Conservation (phyloP, 2,888 invertebrate genomes). For the Acrobasis consociella region DNA sequence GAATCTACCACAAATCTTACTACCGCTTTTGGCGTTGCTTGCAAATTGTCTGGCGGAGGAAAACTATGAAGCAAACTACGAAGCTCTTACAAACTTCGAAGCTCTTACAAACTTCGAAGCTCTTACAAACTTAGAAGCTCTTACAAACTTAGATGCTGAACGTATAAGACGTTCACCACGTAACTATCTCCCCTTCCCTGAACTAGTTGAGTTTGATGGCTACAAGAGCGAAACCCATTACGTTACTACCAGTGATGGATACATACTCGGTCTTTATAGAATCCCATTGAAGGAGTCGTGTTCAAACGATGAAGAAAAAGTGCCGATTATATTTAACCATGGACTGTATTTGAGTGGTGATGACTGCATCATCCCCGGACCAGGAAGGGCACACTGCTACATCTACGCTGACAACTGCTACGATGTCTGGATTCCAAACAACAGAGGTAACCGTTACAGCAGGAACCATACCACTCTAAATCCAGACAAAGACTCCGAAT, state of each 20-base stretch:
- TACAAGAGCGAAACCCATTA: constrained; percentile 38
- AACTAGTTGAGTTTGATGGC: constrained; percentile 39
- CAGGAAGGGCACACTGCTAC: constrained; percentile 41
- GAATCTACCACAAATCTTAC: too few relatives aligned
- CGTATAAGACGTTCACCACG: too few relatives aligned
- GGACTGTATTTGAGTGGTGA: constrained; percentile 41
- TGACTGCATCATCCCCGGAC: constrained; percentile 43
- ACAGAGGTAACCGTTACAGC: constrained; percentile 30
- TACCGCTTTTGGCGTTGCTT: too few relatives aligned
- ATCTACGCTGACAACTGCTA: constrained; percentile 38
- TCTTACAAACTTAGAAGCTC: too few relatives aligned
- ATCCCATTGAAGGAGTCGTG: constrained; percentile 26
- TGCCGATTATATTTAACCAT: constrained; percentile 37
- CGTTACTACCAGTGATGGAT: constrained; percentile 45
- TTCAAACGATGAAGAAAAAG: neutral
- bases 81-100: too few relatives aligned
- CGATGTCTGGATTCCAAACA: constrained; percentile 39
- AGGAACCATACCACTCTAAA: constrained; percentile 22
- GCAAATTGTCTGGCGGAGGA: too few relatives aligned
- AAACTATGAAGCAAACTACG: too few relatives aligned
- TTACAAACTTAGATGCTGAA: too few relatives aligned
- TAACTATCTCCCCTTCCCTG: constrained; percentile 32
- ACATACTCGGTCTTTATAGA: constrained; percentile 40
- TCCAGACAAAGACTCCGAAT: constrained; percentile 22
- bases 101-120: too few relatives aligned